phyloP scores from a whole-genome alignment of 2,797 vertebrate genomes.

The Eulemur rubriventer region DNA sequence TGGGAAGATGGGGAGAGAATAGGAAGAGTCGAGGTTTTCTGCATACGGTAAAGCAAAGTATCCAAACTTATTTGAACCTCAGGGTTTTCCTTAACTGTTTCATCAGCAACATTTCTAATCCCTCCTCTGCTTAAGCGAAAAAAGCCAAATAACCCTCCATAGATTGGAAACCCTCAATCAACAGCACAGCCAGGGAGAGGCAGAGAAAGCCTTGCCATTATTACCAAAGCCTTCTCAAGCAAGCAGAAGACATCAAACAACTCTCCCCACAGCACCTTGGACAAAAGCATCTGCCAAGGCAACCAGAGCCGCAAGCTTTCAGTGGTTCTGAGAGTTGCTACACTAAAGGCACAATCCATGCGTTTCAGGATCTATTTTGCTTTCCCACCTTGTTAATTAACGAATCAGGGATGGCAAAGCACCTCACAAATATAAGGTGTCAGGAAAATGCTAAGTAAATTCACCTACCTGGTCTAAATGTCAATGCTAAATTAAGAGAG shows the following conservation, averaged over 20 bases:
- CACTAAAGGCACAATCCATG: background rate
- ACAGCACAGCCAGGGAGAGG: background rate
- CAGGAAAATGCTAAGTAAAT: constrained; percentile 60
- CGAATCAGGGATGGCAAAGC: constrained; percentile 59
- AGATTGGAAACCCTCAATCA: background rate
- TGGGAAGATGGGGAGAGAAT: background rate
- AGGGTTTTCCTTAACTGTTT: constrained; percentile 25
- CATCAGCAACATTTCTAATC: constrained; percentile 1
- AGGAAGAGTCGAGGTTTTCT: background rate
- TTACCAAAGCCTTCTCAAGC: constrained; percentile 35
- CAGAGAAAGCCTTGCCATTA: constrained; percentile 14
- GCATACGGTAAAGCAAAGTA: background rate
- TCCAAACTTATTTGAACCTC: constrained; percentile 50
- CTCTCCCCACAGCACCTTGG: background rate
- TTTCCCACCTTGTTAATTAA: constrained; percentile 60
- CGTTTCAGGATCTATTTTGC: constrained; percentile 55
- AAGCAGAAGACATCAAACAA: background rate
- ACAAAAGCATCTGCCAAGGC: constrained; percentile 3
- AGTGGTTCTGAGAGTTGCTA: constrained; percentile 33
- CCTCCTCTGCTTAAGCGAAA: constrained; percentile 30
- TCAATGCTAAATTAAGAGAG: constrained; percentile 55
- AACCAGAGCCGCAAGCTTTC: background rate
- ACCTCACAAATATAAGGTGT: constrained; percentile 58
- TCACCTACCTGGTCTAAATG: constrained; percentile 50
- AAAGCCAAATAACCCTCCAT: background rate